Conservation (phyloP, 2,888 invertebrate species). For the Eupeodes latifasciatus region DNA sequence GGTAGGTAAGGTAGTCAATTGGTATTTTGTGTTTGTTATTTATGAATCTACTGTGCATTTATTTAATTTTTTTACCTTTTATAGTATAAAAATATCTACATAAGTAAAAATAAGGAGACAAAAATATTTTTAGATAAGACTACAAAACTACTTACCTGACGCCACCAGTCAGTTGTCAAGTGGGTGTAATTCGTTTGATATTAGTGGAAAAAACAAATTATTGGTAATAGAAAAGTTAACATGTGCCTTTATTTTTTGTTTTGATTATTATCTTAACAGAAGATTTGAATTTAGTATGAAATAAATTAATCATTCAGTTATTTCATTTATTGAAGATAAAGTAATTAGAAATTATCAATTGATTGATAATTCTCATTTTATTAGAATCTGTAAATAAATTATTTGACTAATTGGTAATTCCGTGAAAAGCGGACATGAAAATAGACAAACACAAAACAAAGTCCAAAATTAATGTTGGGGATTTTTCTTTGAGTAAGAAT, state of each 20-base stretch:
- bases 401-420: no score
- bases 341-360: no score
- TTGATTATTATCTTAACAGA: background rate
- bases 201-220: background rate
- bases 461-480: no score
- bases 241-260: background rate
- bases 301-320: no score
- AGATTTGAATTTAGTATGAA: no score
- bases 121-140: slow-evolving; percentile 17
- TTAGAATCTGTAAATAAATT: no score
- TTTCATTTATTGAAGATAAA: no score
- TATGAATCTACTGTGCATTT: slow-evolving; percentile 45
- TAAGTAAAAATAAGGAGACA: background rate
- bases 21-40: slow-evolving; percentile 65
- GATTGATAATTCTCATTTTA: no score
- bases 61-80: slow-evolving; percentile 22
- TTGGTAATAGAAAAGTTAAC: slow-evolving; percentile 4
- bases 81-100: slow-evolving; percentile 27
- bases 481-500: no score
- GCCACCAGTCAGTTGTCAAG: slow-evolving; percentile 52
- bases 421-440: no score
- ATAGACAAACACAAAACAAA: no score
- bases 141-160: slow-evolving; percentile 42
- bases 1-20: slow-evolving; percentile 49
- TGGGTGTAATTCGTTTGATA: slow-evolving; percentile 42